phyloP scores from a whole-genome alignment of 1,140 invertebrate genomes.

The Neelides sp. region DNA sequence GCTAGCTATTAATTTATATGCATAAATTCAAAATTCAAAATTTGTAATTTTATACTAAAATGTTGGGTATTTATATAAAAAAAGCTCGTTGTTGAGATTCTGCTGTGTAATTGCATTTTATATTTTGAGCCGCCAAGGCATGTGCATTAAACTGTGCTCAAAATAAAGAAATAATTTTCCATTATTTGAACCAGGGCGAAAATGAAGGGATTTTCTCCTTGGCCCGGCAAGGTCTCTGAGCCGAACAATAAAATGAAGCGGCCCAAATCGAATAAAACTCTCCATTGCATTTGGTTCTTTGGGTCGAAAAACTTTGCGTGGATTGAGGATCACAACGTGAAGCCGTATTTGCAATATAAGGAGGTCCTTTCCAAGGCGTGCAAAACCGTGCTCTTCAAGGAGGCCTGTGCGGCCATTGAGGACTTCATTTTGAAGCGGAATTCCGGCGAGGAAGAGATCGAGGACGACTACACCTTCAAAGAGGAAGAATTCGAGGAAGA shows the following conservation, averaged over 20 bases:
- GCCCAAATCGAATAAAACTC: conserved; percentile 39
- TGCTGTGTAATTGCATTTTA: no score
- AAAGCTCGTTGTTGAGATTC: no score
- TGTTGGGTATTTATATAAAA: no score
- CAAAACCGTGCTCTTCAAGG: conserved; percentile 66
- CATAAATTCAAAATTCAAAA: no score
- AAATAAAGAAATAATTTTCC: no score
- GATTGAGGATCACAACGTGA: conserved; percentile 74
- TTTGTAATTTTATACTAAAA: no score
- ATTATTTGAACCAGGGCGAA: conserved; percentile 69
- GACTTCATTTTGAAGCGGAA: conserved; percentile 51
- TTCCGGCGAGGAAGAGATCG: no score
- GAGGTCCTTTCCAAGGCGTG: conserved; percentile 62
- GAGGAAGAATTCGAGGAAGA: conserved; percentile 11
- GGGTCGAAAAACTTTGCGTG: conserved; percentile 86
- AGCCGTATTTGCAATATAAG: conserved; percentile 69
- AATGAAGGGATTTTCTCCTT: conserved; percentile 87
- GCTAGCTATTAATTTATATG: no score
- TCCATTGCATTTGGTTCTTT: conserved; percentile 85
- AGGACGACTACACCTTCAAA: conserved; percentile 37
- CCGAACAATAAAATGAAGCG: not conserved
- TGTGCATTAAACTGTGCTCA: no score
- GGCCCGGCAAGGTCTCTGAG: conserved; percentile 76
- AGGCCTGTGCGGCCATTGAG: conserved; percentile 74
- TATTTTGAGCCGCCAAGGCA: no score